Conservation (phyloP, 2,113 vertebrate genomes). For the Lamprotornis superbus region DNA sequence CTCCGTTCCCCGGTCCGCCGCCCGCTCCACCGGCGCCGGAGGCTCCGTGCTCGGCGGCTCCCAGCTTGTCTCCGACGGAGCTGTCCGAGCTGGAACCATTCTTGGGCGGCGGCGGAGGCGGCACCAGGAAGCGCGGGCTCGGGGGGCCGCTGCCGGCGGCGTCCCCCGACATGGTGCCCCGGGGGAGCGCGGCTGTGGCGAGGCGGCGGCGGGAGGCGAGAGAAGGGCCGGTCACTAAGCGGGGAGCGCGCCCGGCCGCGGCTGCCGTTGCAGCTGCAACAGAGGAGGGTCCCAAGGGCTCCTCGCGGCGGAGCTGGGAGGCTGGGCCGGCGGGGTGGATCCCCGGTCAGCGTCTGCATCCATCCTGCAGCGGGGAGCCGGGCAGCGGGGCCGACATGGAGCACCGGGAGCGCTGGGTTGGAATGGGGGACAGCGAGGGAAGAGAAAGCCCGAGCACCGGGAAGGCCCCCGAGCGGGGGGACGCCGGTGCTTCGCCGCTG, state of each 20-base stretch:
- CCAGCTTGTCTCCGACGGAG: conserved; percentile 81
- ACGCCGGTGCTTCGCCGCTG: neutral
- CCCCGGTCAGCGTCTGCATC: conserved; percentile 69
- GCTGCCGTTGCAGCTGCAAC: conserved; percentile 47
- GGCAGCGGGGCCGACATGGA: conserved; percentile 65
- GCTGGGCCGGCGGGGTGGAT: conserved; percentile 45
- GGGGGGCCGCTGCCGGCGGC: conserved; percentile 43
- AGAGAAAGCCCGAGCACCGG: neutral
- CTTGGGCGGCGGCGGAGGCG: conserved; percentile 85
- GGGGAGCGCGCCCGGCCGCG: conserved; percentile 41
- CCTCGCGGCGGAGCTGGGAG: conserved; percentile 53
- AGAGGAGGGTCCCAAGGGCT: conserved; percentile 59
- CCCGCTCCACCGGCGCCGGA: conserved; percentile 13
- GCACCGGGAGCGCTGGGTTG: neutral
- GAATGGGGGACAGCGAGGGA: neutral
- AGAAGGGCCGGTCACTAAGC: neutral
- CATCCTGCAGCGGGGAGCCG: conserved; percentile 70
- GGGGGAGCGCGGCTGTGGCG: conserved; percentile 1
- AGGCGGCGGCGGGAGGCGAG: neutral
- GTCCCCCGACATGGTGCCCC: conserved; percentile 70
- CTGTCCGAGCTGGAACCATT: conserved; percentile 91
- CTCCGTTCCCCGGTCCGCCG: conserved; percentile 5
- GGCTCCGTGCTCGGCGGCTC: conserved; percentile 30
- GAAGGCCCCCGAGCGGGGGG: neutral
- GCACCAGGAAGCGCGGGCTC: conserved; percentile 72